Percentiles rank a stretch among this genome's conserved stretches.
phyloP scores from a whole-genome alignment of 2,797 vertebrate genomes.

The Leontopithecus rosalia region DNA sequence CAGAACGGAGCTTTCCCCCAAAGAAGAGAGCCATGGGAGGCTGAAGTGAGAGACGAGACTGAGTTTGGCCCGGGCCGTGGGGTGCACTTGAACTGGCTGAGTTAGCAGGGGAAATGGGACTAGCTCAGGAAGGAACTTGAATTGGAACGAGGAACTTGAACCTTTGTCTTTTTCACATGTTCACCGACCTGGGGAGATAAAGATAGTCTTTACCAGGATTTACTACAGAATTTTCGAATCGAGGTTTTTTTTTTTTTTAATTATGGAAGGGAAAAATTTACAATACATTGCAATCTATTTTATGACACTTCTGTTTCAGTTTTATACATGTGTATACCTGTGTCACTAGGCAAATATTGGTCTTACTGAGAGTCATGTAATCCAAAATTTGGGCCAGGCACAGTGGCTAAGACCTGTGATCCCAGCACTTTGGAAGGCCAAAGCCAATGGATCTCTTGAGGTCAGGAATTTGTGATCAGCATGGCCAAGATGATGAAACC shows the following conservation, averaged over 20 bases:
- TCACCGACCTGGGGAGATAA: not conserved
- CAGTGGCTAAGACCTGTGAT: no score
- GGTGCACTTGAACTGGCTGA: not conserved
- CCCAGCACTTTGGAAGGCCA: no score
- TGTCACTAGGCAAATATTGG: not conserved
- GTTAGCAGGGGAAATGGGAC: not conserved
- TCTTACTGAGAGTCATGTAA: not conserved
- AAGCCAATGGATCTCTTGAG: no score
- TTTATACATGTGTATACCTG: accelerated
- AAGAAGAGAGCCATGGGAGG: not conserved
- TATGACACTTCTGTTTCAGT: not conserved
- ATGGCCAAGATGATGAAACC: no score
- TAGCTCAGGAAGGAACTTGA: not conserved
- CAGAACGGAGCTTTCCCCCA: not conserved
- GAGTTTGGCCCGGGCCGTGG: not conserved
- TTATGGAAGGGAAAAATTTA: not conserved
- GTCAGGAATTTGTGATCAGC: no score
- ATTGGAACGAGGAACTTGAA: not conserved
- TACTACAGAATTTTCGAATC: not conserved
- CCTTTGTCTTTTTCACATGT: not conserved
- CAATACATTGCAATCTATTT: not conserved
- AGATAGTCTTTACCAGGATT: not conserved
- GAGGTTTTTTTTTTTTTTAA: not conserved
- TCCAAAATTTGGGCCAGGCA: not conserved
- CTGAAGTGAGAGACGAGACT: not conserved